phyloP scores from a whole-genome alignment of 2,888 invertebrate genomes.

The Xestia rhomboidea region DNA sequence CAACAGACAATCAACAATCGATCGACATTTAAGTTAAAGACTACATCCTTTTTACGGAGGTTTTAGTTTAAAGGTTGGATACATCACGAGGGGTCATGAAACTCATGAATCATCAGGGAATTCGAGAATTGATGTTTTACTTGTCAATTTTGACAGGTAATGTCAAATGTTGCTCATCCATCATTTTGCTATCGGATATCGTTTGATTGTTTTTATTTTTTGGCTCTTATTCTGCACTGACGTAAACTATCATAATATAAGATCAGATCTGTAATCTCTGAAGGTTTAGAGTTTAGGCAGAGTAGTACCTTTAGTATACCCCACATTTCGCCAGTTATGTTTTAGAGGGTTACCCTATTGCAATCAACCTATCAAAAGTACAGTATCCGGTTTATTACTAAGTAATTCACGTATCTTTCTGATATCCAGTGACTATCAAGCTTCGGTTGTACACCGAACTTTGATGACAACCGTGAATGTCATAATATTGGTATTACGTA shows the following conservation, averaged over 20 bases:
- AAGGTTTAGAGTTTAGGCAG: background rate
- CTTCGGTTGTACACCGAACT: too few species aligned
- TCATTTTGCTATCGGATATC: background rate
- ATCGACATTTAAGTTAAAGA: slow-evolving; percentile 55
- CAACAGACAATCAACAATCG: slow-evolving; percentile 51
- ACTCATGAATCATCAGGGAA: slow-evolving; percentile 8
- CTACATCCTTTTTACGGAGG: slow-evolving; percentile 61
- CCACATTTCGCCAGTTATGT: background rate
- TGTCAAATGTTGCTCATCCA: slow-evolving; percentile 10
- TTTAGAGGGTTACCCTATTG: background rate
- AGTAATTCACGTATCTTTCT: too few species aligned
- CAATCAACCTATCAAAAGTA: background rate
- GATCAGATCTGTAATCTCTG: background rate
- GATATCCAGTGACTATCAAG: too few species aligned
- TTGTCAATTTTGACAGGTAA: slow-evolving; percentile 51
- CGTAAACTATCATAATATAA: background rate
- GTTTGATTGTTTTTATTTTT: slow-evolving; percentile 9
- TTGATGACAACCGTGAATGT: too few species aligned
- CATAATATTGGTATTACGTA: too few species aligned
- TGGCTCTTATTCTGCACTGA: background rate
- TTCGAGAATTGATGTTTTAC: slow-evolving; percentile 17
- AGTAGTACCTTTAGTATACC: background rate
- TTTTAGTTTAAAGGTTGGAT: slow-evolving; percentile 56
- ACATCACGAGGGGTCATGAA: slow-evolving; percentile 53
- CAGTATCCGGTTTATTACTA: background rate